Percentiles rank a stretch among this genome's conserved stretches.
phyloP scores from a whole-genome alignment of 1,140 invertebrate genomes.

The Aphidius gifuensis region DNA sequence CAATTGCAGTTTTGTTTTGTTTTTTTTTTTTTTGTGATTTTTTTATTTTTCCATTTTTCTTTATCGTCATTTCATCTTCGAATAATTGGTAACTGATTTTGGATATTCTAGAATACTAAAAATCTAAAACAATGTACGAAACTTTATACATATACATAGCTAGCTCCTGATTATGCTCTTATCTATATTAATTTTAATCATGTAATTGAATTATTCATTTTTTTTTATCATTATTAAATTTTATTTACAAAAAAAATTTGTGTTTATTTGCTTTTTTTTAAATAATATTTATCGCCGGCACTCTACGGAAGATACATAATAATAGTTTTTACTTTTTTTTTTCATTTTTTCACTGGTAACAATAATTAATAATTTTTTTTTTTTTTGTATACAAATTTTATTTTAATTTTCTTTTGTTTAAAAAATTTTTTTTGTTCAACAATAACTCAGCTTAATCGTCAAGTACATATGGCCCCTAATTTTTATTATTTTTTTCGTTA shows the following conservation, averaged over 20 bases:
- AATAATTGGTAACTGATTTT: conserved; percentile 49
- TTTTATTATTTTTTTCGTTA: too few species aligned
- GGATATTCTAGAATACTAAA: conserved; percentile 40
- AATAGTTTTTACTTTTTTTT: conserved; percentile 27
- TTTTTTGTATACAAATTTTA: too few species aligned
- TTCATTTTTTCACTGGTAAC: too few species aligned
- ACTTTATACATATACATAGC: conserved; percentile 50
- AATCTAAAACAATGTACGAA: conserved; percentile 48
- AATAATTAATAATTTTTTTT: too few species aligned
- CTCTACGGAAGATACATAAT: conserved; percentile 35
- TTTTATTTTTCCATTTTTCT: conserved; percentile 30
- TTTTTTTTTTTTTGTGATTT: conserved; percentile 11
- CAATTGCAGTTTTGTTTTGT: neutral
- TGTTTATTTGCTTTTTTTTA: conserved; percentile 16
- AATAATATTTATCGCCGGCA: conserved; percentile 18
- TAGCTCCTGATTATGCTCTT: conserved; percentile 27
- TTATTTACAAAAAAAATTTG: conserved; percentile 38
- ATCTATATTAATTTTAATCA: conserved; percentile 8
- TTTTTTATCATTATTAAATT: conserved; percentile 33
- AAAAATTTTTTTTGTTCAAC: too few species aligned
- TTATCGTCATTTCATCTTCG: conserved; percentile 40
- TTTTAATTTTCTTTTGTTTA: too few species aligned
- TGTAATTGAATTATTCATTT: too few species aligned
- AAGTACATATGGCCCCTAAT: too few species aligned
- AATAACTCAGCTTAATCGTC: too few species aligned